phyloP scores from a whole-genome alignment of 2,797 vertebrate species.

The Anomalospiza imberbis region DNA sequence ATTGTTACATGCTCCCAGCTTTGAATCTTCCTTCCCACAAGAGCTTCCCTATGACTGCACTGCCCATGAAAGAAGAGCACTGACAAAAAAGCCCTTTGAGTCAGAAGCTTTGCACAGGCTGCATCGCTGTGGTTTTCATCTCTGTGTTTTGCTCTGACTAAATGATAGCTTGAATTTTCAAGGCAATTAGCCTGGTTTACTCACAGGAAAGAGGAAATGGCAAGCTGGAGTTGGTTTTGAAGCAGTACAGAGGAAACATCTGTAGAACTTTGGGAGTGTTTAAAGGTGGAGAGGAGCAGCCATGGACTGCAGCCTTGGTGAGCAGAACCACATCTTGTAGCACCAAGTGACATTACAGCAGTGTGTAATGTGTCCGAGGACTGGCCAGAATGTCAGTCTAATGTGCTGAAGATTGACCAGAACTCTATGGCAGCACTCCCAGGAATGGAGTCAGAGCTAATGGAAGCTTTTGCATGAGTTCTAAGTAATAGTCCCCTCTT shows the following conservation, averaged over 20 bases:
- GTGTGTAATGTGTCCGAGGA: rapidly evolving
- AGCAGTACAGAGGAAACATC: neutral
- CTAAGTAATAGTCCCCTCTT: neutral
- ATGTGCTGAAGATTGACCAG: neutral
- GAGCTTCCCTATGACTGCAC: neutral
- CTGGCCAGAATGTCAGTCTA: neutral
- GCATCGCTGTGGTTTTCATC: neutral
- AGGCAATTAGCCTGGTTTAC: neutral
- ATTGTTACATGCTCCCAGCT: neutral
- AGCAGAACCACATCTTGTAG: neutral
- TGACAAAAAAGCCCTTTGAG: neutral
- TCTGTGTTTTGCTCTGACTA: neutral
- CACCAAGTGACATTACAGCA: neutral
- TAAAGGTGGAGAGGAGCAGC: neutral
- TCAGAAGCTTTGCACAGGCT: neutral
- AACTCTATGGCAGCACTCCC: neutral
- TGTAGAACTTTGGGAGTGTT: neutral
- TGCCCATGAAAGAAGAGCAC: rapidly evolving
- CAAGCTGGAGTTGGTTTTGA: neutral
- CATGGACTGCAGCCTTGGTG: rapidly evolving
- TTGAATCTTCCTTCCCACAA: neutral
- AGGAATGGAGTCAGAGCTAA: neutral
- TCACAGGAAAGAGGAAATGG: conserved; percentile 20
- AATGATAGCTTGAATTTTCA: neutral
- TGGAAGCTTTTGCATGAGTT: neutral